A percentile compares a stretch with the other conserved stretches of the same genome.
phyloP scores from a whole-genome alignment of 2,113 vertebrate genomes.

The Platichthys flesus region DNA sequence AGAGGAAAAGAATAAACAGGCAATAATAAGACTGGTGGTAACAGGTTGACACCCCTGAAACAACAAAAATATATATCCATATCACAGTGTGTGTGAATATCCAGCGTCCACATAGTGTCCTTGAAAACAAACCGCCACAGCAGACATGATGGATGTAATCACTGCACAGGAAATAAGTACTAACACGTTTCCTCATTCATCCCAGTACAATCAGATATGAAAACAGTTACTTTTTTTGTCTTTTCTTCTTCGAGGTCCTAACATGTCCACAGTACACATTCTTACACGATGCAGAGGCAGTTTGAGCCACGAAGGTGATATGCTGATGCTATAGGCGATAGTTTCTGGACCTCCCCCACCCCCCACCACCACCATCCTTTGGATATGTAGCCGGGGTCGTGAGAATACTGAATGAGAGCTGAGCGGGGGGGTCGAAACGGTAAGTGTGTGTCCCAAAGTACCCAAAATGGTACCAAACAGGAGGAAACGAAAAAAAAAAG shows the following conservation, averaged over 20 bases:
- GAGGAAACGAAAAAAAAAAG: constrained; percentile 23
- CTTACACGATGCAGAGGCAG: constrained; percentile 53
- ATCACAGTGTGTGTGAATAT: constrained; percentile 71
- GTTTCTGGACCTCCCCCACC: constrained; percentile 13
- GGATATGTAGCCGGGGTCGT: constrained; percentile 58
- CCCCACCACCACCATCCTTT: constrained; percentile 46
- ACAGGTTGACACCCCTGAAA: constrained; percentile 52
- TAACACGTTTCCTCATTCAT: constrained; percentile 44
- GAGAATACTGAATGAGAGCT: constrained; percentile 56
- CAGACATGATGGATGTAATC: constrained; percentile 59
- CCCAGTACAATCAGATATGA: constrained; percentile 64
- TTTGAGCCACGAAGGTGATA: constrained; percentile 50
- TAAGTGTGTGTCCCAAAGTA: constrained; percentile 29
- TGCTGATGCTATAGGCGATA: constrained; percentile 56
- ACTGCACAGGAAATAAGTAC: constrained; percentile 50
- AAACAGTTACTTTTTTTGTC: constrained; percentile 19
- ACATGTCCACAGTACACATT: constrained; percentile 60
- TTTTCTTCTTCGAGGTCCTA: constrained; percentile 36
- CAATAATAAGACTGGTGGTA: constrained; percentile 42
- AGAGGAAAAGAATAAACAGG: constrained; percentile 28
- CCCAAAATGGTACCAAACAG: constrained; percentile 30
- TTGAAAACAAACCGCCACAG: constrained; percentile 32
- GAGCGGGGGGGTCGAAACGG: constrained; percentile 1
- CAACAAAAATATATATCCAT: constrained; percentile 63
- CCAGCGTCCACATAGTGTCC: constrained; percentile 67